These are phyloP conservation scores for Girardia tigrina DNA, from an alignment of 2,888 invertebrate species.

Conservation along the genomic window DNA sequence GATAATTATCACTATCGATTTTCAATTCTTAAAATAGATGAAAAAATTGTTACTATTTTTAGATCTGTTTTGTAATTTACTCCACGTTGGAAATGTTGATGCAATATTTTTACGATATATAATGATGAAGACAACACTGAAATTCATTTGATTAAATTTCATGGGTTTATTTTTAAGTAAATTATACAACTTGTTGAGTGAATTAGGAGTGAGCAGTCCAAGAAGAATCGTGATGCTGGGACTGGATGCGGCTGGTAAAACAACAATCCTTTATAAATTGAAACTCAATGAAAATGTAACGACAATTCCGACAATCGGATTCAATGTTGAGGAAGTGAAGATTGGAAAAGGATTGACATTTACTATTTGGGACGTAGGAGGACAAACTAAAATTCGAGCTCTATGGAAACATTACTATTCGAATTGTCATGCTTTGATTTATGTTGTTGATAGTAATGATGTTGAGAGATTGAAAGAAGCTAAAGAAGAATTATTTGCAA, in stretches of 20 bases:
- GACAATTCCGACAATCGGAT: slow-evolving; percentile 93
- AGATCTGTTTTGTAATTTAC: no score
- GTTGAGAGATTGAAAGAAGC: slow-evolving; percentile 96
- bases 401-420: slow-evolving; percentile 95
- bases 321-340: slow-evolving; percentile 88
- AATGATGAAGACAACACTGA: no score
- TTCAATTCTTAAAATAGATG: no score
- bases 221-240: slow-evolving; percentile 13
- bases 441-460: slow-evolving; percentile 99
- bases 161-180: neutral
- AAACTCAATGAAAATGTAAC: slow-evolving; percentile 98
- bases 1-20: no score
- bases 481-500: slow-evolving; percentile 91
- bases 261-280: neutral
- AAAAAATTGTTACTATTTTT: no score
- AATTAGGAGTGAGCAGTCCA: neutral
- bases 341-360: slow-evolving; percentile 82
- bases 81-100: no score
- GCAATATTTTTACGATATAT: no score
- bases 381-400: slow-evolving; percentile 91
- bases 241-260: slow-evolving; percentile 18
- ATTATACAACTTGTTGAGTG: neutral
- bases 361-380: slow-evolving; percentile 93
- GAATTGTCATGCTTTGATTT: slow-evolving; percentile 73
- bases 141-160: neutral